phyloP scores from a whole-genome alignment of 2,797 vertebrate species.

The Buphagus erythrorhynchus region DNA sequence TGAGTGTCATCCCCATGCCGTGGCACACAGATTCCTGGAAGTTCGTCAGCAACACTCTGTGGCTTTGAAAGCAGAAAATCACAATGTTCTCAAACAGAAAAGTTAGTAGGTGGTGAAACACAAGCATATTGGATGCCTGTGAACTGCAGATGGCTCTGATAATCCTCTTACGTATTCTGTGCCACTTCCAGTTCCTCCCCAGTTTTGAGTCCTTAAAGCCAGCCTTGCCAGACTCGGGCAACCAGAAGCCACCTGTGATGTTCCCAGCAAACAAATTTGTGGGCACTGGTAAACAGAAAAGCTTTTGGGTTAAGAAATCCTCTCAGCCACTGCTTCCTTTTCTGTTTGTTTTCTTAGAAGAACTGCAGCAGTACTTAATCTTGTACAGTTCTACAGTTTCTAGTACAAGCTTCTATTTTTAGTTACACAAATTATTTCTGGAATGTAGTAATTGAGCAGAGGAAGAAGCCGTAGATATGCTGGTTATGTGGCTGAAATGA shows the following conservation, averaged over 20 bases:
- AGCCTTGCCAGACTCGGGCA: neutral
- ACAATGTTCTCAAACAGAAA: neutral
- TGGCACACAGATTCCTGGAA: neutral
- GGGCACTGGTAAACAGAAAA: neutral
- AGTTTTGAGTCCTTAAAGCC: neutral
- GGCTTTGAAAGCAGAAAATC: neutral
- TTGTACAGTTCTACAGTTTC: neutral
- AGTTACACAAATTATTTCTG: neutral
- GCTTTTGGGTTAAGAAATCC: neutral
- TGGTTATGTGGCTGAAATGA: neutral
- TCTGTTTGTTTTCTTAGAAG: neutral
- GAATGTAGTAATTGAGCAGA: neutral
- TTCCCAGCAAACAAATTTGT: neutral
- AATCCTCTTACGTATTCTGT: neutral
- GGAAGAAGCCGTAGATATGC: neutral
- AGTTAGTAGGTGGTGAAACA: neutral
- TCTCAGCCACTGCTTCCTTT: neutral
- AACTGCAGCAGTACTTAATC: neutral
- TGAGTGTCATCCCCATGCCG: fast-evolving
- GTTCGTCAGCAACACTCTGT: neutral
- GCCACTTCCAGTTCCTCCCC: neutral
- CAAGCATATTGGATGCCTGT: neutral
- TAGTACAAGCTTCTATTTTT: neutral
- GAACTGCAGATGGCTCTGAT: neutral
- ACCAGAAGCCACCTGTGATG: neutral